Evolutionary conservation across 2,113 vertebrate species (phyloP).

Genomic region (Sinocyclocheilus anophthalmus): DNA sequence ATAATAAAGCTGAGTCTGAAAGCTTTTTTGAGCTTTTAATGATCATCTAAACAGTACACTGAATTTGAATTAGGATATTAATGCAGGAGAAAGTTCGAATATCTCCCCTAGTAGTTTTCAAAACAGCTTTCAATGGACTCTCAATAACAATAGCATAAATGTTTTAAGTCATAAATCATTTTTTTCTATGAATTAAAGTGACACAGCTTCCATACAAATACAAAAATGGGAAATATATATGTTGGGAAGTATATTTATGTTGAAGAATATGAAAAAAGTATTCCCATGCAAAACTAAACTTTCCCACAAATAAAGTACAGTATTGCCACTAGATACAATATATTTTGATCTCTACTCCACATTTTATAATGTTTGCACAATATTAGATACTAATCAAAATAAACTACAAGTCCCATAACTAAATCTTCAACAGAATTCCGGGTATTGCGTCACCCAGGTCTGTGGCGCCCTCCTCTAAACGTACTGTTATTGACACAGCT

Average conservation of each 20-base stretch:
- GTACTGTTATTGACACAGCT: slow-evolving; percentile 33
- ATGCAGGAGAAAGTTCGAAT: background rate
- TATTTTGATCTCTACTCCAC: background rate
- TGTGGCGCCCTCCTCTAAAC: slow-evolving; percentile 28
- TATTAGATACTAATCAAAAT: background rate
- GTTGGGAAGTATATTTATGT: background rate
- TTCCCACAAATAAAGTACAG: background rate
- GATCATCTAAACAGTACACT: background rate
- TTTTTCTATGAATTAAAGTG: background rate
- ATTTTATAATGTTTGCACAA: background rate
- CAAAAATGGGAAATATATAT: background rate
- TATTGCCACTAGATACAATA: background rate
- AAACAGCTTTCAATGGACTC: background rate
- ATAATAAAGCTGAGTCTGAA: background rate
- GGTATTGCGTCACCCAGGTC: slow-evolving; percentile 40
- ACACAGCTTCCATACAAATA: background rate
- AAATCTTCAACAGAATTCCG: background rate
- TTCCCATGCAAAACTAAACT: background rate
- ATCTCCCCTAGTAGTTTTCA: background rate
- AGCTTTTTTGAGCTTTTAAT: background rate
- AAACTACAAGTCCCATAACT: slow-evolving; percentile 23
- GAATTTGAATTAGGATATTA: background rate
- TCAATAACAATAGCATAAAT: background rate
- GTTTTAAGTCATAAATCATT: background rate
- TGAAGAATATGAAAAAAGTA: background rate